Base-by-base conservation (phyloP, 1,140 invertebrate species). In the Notospermus geniculatus region DNA sequence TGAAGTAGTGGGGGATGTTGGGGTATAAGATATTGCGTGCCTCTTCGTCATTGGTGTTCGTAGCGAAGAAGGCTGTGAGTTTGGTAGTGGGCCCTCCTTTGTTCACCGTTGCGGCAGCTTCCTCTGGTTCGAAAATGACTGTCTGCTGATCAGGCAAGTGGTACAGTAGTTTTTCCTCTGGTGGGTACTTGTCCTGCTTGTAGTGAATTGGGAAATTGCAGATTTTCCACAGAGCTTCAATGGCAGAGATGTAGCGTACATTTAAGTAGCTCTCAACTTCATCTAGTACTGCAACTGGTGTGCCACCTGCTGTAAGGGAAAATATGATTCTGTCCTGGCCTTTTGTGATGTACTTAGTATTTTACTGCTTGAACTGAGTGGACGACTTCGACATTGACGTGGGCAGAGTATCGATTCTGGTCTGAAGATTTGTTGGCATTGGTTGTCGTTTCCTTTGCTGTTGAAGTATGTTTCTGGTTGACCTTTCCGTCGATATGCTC, bases 331-430 rank as follows among this genome's bases (percentile, higher is more conserved):
- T 43, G 39, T 43, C 39, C 39, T 43, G 39, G 11, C 39, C 39
- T 19, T 43, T 43, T 43, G 39, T 43, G 39, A 43, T 43, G 39
- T 43, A 43, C 39, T 43, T 43, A 43, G 19, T 43, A n/a, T n/a
- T n/a, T n/a, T n/a, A n/a, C n/a, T n/a, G n/a, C n/a, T n/a, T n/a
- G n/a, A n/a, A n/a, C n/a, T n/a, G n/a, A n/a, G n/a, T 43, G 39
- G 19, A 43, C 39, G 39, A 43, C 39, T 43, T 43, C 39, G 19
- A 43, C 39, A 43, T 43, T 43, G 19, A 43, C 19, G 19, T 43
- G 39, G 19, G 39, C 39, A 43, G 11, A 11, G 19, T 43, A 43
- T 43, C n/a, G n/a, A n/a, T n/a, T n/a, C n/a, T n/a, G n/a, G n/a
- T n/a, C n/a, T n/a, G n/a, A n/a, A n/a, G n/a, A n/a, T n/a, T n/a